Conservation (phyloP, 1,140 invertebrate species). For the Apis florea region DNA sequence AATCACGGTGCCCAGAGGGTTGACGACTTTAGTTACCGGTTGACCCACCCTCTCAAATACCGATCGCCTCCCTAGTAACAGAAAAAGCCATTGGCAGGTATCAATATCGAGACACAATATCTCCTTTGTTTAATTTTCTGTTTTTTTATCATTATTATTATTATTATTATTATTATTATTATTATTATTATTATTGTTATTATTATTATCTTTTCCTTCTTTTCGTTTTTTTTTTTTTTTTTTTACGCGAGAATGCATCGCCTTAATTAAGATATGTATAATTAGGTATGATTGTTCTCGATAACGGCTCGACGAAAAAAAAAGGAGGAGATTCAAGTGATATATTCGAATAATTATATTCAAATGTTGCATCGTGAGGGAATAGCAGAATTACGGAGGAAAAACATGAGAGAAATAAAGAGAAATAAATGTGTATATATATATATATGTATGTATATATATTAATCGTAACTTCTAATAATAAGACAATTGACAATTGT, state of each 20-base stretch:
- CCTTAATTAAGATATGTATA: neutral
- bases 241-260: constrained; percentile 19
- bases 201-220: too few relatives aligned
- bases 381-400: neutral
- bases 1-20: constrained; percentile 86
- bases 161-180: too few relatives aligned
- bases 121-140: constrained; percentile 27
- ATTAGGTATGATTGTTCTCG: neutral
- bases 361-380: constrained; percentile 15
- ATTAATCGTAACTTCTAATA: neutral
- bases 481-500: neutral
- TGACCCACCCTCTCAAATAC: constrained; percentile 82
- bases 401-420: neutral
- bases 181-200: too few relatives aligned
- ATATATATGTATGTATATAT: too few relatives aligned
- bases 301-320: neutral
- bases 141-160: too few relatives aligned
- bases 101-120: constrained; percentile 70
- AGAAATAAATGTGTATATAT: neutral
- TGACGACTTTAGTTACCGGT: constrained; percentile 85
- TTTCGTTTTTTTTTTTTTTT: neutral
- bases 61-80: constrained; percentile 85
- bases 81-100: constrained; percentile 89
- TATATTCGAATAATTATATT: neutral
- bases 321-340: neutral